Evolutionary conservation across 2,797 vertebrate genomes (phyloP).

Genomic region (Myotis daubentonii): DNA sequence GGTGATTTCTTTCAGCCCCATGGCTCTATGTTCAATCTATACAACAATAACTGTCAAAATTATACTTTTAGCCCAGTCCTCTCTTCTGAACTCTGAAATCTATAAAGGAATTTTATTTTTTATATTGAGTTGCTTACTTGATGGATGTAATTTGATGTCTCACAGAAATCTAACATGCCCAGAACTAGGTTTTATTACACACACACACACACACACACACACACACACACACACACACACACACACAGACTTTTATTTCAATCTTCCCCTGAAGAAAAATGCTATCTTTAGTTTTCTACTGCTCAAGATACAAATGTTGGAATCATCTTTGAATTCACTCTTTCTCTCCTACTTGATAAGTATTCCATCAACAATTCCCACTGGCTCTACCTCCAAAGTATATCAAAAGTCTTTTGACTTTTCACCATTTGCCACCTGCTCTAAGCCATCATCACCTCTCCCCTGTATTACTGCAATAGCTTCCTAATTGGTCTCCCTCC

Average conservation of each 20-base stretch:
- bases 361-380: not conserved
- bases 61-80: not conserved
- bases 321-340: slow-evolving; percentile 6
- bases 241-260: not conserved
- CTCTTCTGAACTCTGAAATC: not conserved
- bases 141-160: not conserved
- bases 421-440: not conserved
- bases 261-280: not conserved
- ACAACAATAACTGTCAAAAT: not conserved
- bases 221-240: not conserved
- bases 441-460: not conserved
- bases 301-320: not conserved
- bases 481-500: not conserved
- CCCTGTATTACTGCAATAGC: not conserved
- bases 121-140: not conserved
- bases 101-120: not conserved
- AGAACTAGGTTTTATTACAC: not conserved
- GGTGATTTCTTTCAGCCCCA: not conserved
- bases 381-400: not conserved
- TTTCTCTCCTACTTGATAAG: not conserved
- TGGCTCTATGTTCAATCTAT: not conserved
- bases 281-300: not conserved
- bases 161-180: not conserved
- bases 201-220: not conserved
- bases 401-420: not conserved